Base-by-base conservation (phyloP, 2,888 invertebrate genomes). In the Spilarctia lutea region DNA sequence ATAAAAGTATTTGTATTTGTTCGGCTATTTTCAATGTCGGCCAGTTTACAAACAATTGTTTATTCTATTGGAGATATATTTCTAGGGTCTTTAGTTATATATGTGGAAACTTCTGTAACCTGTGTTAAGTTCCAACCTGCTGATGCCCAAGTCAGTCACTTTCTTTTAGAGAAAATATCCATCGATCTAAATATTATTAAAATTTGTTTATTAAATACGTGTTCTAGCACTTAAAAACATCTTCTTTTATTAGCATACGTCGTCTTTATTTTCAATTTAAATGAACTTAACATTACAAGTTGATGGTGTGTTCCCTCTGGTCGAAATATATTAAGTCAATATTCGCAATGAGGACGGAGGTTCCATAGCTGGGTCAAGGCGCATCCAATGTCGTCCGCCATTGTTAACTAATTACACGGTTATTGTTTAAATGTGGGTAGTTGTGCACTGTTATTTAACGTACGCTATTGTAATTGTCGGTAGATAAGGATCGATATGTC, bases 391-490 rank as follows among this genome's bases (percentile, higher is more conserved):
- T 86, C 86, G 78, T 77, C 75, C 74, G 67, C 84, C 78, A 86
- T 86, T 86, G 86, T 85, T 77, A 80, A 75, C 67, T 60, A 73
- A 83, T 81, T 73, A 75, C 81, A 77, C 79, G 77, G 75, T 80
- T 74, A 85, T 86, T 85, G 83, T 83, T 71, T 73, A 78, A 77
- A 76, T 83, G 83, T 83, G 81, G 82, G 77, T 78, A 82, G 83
- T 81, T 81, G 75, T 74, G 73, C 56, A 30, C 75, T 73, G 65
- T 81, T 81, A 82, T 73, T 75, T 71, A 72, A 78, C 77, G 75
- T 70, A 69, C 75, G 70, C 73, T 39, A 76, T 74, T 73, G 76
- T 74, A 42, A 68, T 75, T 76, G 67, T 73, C 18, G 65, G 48
- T 48, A 52, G 77, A 77, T 77, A 71, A 76, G 63, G 48, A 76